Conservation (phyloP, 2,797 vertebrate species). For the Hippopotamyrus pictus region DNA sequence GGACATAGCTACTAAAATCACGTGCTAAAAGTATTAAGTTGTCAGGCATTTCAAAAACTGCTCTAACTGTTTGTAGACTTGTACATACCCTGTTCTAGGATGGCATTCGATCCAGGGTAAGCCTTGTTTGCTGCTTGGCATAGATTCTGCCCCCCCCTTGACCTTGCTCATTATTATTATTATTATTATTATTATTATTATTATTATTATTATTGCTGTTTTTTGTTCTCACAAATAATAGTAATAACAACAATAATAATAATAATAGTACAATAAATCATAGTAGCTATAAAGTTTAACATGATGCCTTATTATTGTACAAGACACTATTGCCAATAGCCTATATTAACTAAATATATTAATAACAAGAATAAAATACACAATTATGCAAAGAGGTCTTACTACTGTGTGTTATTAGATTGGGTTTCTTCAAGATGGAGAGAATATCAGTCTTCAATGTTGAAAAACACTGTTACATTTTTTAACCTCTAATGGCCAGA, state of each 20-base stretch:
- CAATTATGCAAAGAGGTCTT: neutral
- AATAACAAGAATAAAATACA: neutral
- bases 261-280: neutral
- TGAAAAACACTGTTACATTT: neutral
- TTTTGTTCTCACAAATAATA: neutral
- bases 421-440: neutral
- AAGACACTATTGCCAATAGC: neutral
- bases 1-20: neutral
- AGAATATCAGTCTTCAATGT: neutral
- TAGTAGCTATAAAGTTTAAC: neutral
- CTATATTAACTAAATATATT: neutral
- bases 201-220: neutral
- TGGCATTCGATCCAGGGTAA: neutral
- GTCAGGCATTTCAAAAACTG: neutral
- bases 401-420: neutral
- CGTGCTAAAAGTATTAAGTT: neutral
- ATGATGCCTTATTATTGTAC: neutral
- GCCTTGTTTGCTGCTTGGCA: neutral
- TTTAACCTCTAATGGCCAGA: neutral
- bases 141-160: neutral
- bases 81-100: neutral
- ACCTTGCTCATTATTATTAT: neutral
- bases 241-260: neutral
- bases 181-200: neutral
- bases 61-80: neutral